phyloP scores from a whole-genome alignment of 2,113 vertebrate genomes.

The Atrichornis clamosus region DNA sequence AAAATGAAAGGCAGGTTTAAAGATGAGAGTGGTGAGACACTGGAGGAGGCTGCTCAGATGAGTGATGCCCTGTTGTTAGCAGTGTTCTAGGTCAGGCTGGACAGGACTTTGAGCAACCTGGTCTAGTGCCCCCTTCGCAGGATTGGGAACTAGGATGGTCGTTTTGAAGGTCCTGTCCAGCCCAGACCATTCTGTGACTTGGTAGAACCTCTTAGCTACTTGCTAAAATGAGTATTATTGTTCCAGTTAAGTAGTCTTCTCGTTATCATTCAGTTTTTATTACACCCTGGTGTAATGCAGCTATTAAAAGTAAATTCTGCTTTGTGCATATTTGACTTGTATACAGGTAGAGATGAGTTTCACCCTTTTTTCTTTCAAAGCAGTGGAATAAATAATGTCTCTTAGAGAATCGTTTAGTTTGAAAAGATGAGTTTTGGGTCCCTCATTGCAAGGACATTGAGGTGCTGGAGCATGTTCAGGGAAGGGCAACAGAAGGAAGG shows the following conservation, averaged over 20 bases:
- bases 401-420: neutral
- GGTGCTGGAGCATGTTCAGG: neutral
- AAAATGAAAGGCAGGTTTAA: neutral
- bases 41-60: neutral
- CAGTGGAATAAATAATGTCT: neutral
- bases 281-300: neutral
- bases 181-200: neutral
- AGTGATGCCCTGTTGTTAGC: neutral
- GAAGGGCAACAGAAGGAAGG: neutral
- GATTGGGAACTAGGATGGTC: neutral
- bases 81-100: fast-evolving
- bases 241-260: neutral
- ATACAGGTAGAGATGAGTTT: neutral
- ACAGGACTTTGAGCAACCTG: neutral
- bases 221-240: neutral
- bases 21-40: neutral
- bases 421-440: neutral
- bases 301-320: neutral
- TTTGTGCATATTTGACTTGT: neutral
- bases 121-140: neutral
- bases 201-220: neutral
- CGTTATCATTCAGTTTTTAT: neutral
- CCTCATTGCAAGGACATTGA: neutral
- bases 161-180: neutral
- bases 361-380: neutral